Conservation (phyloP, 2,888 invertebrate genomes). For the Lepidocyrtinus sp. region DNA sequence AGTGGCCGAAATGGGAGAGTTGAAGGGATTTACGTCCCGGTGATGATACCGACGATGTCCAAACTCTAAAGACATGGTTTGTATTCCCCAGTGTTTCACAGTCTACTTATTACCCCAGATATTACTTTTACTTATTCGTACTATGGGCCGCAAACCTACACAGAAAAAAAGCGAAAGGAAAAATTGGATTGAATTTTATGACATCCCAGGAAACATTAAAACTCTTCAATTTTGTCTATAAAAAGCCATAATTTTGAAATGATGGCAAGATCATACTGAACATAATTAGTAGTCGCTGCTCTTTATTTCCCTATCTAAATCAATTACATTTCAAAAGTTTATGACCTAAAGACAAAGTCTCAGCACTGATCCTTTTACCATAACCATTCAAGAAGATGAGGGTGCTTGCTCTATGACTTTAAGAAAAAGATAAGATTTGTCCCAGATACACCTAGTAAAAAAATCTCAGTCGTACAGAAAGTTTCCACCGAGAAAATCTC, state of each 20-base stretch:
- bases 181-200: too few species aligned
- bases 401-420: neutral
- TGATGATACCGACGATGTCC: slow-evolving; percentile 6
- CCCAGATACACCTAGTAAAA: slow-evolving; percentile 1
- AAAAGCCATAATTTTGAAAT: too few species aligned
- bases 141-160: too few species aligned
- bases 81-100: neutral
- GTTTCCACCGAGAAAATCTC: neutral
- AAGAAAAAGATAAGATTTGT: neutral
- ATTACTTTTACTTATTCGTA: too few species aligned
- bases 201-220: too few species aligned
- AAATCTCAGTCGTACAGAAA: neutral
- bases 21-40: neutral
- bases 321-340: neutral
- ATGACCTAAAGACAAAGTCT: neutral
- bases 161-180: too few species aligned
- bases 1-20: neutral
- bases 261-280: too few species aligned
- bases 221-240: too few species aligned
- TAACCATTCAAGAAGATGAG: slow-evolving; percentile 16
- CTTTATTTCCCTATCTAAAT: neutral
- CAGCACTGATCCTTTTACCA: slow-evolving; percentile 1
- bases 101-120: too few species aligned
- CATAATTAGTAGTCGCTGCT: too few species aligned
- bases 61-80: neutral